Evolutionary conservation across 2,888 invertebrate genomes (phyloP).

Genomic region (Stenchaetothrips biformis): DNA sequence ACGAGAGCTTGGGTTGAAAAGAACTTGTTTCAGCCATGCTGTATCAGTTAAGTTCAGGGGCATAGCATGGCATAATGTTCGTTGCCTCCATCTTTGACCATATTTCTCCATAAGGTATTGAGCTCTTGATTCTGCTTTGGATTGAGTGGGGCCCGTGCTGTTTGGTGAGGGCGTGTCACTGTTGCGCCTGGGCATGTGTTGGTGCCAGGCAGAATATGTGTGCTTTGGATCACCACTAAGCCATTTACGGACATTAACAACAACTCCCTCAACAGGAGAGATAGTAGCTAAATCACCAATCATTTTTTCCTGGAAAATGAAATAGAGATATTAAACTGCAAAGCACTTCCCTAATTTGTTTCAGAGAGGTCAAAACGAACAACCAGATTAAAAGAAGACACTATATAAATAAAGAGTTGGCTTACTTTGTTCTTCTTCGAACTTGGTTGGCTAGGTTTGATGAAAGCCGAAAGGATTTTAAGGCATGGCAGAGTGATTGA

Average conservation of each 20-base stretch:
- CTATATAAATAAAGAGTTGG: constrained; percentile 18
- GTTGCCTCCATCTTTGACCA: constrained; percentile 59
- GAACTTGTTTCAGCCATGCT: constrained; percentile 84
- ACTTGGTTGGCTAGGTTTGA: constrained; percentile 59
- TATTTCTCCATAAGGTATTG: constrained; percentile 70
- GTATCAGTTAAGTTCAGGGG: constrained; percentile 61
- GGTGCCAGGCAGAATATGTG: constrained; percentile 67
- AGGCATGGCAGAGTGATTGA: constrained; percentile 89
- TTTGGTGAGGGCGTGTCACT: constrained; percentile 39
- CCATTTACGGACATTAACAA: constrained; percentile 70
- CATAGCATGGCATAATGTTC: constrained; percentile 35
- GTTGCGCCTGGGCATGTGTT: constrained; percentile 54
- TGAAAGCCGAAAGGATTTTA: constrained; percentile 79
- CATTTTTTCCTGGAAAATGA: constrained; percentile 46
- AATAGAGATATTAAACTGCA: constrained; percentile 26
- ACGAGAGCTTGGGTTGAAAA: constrained; percentile 87
- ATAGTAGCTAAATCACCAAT: constrained; percentile 53
- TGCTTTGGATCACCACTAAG: constrained; percentile 63
- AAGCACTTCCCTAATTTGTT: not conserved
- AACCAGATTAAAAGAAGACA: constrained; percentile 9
- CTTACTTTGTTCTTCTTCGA: constrained; percentile 53
- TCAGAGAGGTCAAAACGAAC: not conserved
- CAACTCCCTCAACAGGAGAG: constrained; percentile 56
- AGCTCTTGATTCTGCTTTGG: constrained; percentile 35
- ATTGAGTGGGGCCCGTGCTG: not conserved